Conservation (phyloP, 2,888 invertebrate genomes). For the Leptinotarsa juncta region DNA sequence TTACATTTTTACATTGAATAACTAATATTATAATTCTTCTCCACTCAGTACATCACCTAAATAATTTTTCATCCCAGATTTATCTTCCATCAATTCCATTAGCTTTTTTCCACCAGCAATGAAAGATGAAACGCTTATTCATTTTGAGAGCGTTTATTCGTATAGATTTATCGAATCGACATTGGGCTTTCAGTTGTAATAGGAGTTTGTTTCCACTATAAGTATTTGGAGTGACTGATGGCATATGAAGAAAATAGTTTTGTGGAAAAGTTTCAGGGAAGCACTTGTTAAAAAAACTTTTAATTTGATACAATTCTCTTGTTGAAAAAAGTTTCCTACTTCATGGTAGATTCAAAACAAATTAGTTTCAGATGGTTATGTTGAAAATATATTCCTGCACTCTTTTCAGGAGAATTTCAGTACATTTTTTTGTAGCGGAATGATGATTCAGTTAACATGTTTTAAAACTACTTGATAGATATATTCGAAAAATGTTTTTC, state of each 20-base stretch:
- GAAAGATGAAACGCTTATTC: background rate
- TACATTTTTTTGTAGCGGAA: too few species aligned
- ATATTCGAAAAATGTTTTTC: too few species aligned
- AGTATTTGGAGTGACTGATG: background rate
- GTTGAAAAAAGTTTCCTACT: too few species aligned
- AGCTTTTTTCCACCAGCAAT: background rate
- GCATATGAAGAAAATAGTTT: background rate
- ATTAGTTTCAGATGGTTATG: too few species aligned
- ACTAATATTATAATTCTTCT: too few species aligned
- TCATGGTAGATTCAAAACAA: too few species aligned
- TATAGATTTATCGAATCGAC: background rate
- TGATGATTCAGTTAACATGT: too few species aligned
- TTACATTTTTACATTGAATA: too few species aligned
- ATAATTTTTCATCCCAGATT: background rate
- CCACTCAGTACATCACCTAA: background rate
- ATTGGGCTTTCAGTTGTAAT: conserved; percentile 1
- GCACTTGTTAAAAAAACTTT: background rate
- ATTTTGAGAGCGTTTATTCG: background rate
- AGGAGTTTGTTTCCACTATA: background rate
- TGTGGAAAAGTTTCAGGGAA: background rate
- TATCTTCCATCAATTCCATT: background rate
- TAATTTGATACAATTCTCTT: too few species aligned
- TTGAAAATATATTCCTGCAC: too few species aligned
- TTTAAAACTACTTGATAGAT: too few species aligned
- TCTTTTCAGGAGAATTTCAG: too few species aligned